Evolutionary conservation across 2,888 invertebrate species (phyloP).

Genomic region (Steinernema carpocapsae): DNA sequence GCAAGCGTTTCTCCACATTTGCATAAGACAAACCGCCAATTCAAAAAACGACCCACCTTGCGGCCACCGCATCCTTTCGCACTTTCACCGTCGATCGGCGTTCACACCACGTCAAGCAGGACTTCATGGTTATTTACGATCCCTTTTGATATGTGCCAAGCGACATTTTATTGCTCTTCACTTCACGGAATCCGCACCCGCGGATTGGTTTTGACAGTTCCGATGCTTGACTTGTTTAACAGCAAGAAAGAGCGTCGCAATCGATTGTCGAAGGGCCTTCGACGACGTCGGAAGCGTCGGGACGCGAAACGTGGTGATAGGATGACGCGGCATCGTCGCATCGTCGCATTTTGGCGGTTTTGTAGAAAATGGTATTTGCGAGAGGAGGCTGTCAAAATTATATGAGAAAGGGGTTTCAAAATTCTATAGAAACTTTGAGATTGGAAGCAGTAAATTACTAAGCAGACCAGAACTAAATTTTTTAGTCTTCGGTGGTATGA

Average conservation of each 20-base stretch:
- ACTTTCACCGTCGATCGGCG: neutral
- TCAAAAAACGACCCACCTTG: neutral
- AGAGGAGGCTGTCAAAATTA: too few species aligned
- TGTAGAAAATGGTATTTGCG: too few species aligned
- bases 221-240: neutral
- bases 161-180: neutral
- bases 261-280: neutral
- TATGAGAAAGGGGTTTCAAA: too few species aligned
- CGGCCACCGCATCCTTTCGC: neutral
- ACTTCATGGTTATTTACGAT: slow-evolving; percentile 3
- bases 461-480: too few species aligned
- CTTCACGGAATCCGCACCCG: too few species aligned
- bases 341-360: too few species aligned
- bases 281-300: neutral
- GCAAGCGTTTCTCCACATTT: neutral
- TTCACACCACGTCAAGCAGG: neutral
- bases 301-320: neutral
- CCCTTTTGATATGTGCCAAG: slow-evolving; percentile 1
- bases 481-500: too few species aligned
- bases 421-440: too few species aligned
- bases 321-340: neutral
- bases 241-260: neutral
- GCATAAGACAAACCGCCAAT: neutral
- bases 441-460: too few species aligned
- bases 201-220: neutral